Percentiles rank a stretch among this genome's conserved stretches.
These are phyloP conservation scores for Pandemis cinnamomeana DNA, from an alignment of 2,888 invertebrate species.

Conservation along the genomic window DNA sequence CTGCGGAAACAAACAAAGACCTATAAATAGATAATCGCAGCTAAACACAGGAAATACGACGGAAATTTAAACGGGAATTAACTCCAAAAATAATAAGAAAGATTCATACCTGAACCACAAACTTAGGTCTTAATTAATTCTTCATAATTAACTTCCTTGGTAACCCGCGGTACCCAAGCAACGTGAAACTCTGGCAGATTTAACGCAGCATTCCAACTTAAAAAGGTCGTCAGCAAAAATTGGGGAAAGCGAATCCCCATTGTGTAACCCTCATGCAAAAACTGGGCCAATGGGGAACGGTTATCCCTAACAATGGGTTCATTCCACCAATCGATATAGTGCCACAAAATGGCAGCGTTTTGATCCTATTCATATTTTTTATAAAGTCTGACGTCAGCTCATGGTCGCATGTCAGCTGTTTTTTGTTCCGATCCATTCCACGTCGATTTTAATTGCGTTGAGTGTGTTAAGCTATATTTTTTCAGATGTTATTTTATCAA, in stretches of 20 bases:
- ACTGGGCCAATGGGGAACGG: conserved; percentile 80
- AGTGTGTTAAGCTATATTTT: not conserved
- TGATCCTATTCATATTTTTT: conserved; percentile 31
- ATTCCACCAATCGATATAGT: conserved; percentile 80
- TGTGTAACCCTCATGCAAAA: conserved; percentile 76
- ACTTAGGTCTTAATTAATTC: not conserved
- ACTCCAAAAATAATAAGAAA: not conserved
- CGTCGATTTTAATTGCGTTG: not conserved
- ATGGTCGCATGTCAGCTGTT: not conserved
- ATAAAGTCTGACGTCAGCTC: not conserved
- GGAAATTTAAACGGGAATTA: not conserved
- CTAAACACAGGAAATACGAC: no score
- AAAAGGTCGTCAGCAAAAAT: conserved; percentile 70
- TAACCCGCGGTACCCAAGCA: conserved; percentile 8
- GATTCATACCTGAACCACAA: conserved; percentile 20
- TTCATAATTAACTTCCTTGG: not conserved
- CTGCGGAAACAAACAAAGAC: no score
- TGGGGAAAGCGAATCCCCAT: conserved; percentile 73
- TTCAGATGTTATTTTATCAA: not conserved
- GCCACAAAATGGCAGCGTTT: conserved; percentile 77
- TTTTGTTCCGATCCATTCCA: not conserved
- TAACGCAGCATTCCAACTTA: conserved; percentile 66
- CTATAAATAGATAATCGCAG: no score
- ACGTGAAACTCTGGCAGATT: conserved; percentile 54
- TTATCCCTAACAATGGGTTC: conserved; percentile 75